Base-by-base conservation (phyloP, 1,140 invertebrate species). In the Hylyphantes graminicola region DNA sequence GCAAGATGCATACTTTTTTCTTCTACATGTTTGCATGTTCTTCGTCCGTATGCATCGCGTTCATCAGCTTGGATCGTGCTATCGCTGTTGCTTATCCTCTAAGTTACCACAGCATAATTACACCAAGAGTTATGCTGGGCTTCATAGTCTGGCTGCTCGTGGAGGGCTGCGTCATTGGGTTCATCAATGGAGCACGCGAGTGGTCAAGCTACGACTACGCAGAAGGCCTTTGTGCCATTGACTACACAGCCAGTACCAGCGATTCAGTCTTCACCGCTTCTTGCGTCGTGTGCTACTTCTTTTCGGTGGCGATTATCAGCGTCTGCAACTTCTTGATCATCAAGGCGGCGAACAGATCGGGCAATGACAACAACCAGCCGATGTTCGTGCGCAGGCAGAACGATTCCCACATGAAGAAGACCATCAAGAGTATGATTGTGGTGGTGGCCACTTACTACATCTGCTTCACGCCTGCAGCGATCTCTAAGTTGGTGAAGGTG, bases 391-490 rank as follows among this genome's bases (percentile, higher is more conserved):
- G 55, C 5, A 10, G 54, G n/a, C 48, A 35, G 35, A 8, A 35
- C 17, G 35, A 61, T 15, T 10, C 51, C 9, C 65, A 80, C 54
- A 73, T 74, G 70, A 67, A 67, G 12, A 77, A 83, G 54, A 86
- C 76, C 17, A 61, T 83, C 15, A 86, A 68, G 17, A 83, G 72
- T 50, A 70, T 86, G 55, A 53, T 86, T 19, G 72, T 86, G 7
- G 55, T 83, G 0, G 74, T 83, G 12, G 4, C 70, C 2, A 35
- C 65, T 4, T 86, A 80, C 53, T 81, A 76, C n/a, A 8, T 77
- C 35, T 76, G 72, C 13, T 74, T 63, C 12, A 59, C 73, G 0
- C 85, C 85, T 0, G 83, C 63, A 19, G 61, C 48, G 53, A 11
- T 76, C 3, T 12, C 54, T 4, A 80, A 75, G 4, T 15, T 74